Evolutionary conservation across 2,888 invertebrate genomes (phyloP).

Genomic region (Brachynemurus nebulosus): DNA sequence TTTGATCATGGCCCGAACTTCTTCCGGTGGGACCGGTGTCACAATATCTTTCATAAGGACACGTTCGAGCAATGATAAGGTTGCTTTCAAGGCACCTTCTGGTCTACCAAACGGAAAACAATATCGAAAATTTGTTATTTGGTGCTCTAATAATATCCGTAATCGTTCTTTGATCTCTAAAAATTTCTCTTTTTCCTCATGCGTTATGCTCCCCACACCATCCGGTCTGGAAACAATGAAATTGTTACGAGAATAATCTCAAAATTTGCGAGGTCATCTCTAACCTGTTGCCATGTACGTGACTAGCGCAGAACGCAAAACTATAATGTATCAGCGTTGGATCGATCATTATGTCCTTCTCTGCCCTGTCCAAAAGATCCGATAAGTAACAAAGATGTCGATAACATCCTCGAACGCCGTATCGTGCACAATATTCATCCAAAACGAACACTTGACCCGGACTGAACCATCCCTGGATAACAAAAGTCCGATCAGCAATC

Average conservation of each 20-base stretch:
- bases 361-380: slow-evolving; percentile 88
- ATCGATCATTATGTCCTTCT: slow-evolving; percentile 87
- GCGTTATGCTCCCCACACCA: slow-evolving; percentile 96
- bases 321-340: slow-evolving; percentile 98
- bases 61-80: slow-evolving; percentile 87
- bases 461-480: slow-evolving; percentile 91
- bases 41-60: slow-evolving; percentile 99
- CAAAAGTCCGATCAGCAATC: too few relatives aligned
- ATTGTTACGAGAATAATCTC: neutral
- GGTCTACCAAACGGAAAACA: slow-evolving; percentile 99
- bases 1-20: slow-evolving; percentile 91
- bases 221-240: slow-evolving; percentile 58
- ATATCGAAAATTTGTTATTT: slow-evolving; percentile 97
- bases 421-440: slow-evolving; percentile 95
- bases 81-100: slow-evolving; percentile 94
- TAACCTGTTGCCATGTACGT: slow-evolving; percentile 97
- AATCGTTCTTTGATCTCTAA: slow-evolving; percentile 94
- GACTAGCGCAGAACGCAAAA: slow-evolving; percentile 98
- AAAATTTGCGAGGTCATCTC: slow-evolving; percentile 1
- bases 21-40: slow-evolving; percentile 90
- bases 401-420: slow-evolving; percentile 94
- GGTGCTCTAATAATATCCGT: slow-evolving; percentile 83
- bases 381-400: slow-evolving; percentile 92
- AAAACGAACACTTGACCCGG: slow-evolving; percentile 97
- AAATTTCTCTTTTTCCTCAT: slow-evolving; percentile 96